Conservation (phyloP, 2,797 vertebrate species). For the Chanos chanos region DNA sequence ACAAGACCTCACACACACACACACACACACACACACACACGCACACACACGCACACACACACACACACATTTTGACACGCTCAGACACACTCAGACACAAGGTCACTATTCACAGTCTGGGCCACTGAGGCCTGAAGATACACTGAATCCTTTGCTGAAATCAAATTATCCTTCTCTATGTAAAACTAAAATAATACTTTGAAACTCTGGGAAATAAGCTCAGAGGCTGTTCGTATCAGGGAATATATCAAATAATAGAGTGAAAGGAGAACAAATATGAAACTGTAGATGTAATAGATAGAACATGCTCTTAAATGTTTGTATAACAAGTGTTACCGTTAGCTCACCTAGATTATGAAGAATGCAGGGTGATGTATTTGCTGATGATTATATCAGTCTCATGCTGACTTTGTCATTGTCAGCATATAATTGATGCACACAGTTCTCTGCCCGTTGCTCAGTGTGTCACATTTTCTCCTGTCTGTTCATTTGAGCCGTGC, state of each 20-base stretch:
- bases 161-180: slow-evolving; percentile 27
- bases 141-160: slow-evolving; percentile 20
- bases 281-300: too few relatives aligned
- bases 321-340: too few relatives aligned
- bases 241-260: neutral
- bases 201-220: slow-evolving; percentile 16
- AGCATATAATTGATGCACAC: too few relatives aligned
- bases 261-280: too few relatives aligned
- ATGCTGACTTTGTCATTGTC: too few relatives aligned
- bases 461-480: too few relatives aligned
- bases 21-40: neutral
- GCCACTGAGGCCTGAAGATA: slow-evolving; percentile 15
- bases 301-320: too few relatives aligned
- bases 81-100: slow-evolving; percentile 12
- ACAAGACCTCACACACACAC: neutral
- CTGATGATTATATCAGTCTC: too few relatives aligned
- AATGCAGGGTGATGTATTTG: too few relatives aligned
- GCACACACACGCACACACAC: neutral
- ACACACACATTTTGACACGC: slow-evolving; percentile 5
- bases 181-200: slow-evolving; percentile 29
- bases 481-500: too few relatives aligned
- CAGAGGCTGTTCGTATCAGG: slow-evolving; percentile 7
- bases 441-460: too few relatives aligned
- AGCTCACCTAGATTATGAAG: too few relatives aligned
- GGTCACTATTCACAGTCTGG: slow-evolving; percentile 29